Base-by-base conservation (phyloP, 2,113 vertebrate species). In the Sapajus apella region DNA sequence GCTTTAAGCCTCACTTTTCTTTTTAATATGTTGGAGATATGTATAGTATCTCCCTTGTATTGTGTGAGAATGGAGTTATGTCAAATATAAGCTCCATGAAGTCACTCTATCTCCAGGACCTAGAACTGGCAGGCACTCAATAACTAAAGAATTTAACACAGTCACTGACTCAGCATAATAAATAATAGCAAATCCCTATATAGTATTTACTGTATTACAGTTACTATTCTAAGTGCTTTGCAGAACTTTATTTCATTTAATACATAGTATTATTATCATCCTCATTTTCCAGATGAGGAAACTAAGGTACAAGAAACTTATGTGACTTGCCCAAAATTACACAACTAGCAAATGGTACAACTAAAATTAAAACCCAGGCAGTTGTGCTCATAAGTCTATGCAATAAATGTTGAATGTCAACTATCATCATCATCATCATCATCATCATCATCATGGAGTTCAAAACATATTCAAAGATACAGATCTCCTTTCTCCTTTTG, bases 11-110 rank as follows among this genome's bases (percentile, higher is more conserved):
- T 96, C 72, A 84, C n/a, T 92, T 96, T 80, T 91, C 55, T 96
- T 92, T 58, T 87, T 90, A 80, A 68, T 85, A 40, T 70, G 55
- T 84, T 88, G 37, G 40, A 55, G 12, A 58, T 94, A 52, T 94
- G 14, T 58, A 76, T 32, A 80, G 32, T 55, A 86, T 17, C 52
- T 91, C 75, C 18, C 23, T 93, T 80, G 47, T 86, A 96, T 56
- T 84, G 55, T 97, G 27, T 92, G 50, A 96, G 32, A 21, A 97
- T 97, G 83, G 89, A 87, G 43, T 92, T 96, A 91, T 37, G 89
- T 92, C 87, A 92, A 84, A 95, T 92, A 32, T 56, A 94, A 97
- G n/a, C 37, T 95, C 70, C 68, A 23, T 68, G 27, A 96, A 94
- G 75, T 58, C 77, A 90, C 6, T 83, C 40, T 92, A 75, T 94